Percentiles rank a stretch among this genome's conserved stretches.
These are phyloP conservation scores for Chymomyza amoena DNA, from an alignment of 2,888 invertebrate species.

Conservation along the genomic window DNA sequence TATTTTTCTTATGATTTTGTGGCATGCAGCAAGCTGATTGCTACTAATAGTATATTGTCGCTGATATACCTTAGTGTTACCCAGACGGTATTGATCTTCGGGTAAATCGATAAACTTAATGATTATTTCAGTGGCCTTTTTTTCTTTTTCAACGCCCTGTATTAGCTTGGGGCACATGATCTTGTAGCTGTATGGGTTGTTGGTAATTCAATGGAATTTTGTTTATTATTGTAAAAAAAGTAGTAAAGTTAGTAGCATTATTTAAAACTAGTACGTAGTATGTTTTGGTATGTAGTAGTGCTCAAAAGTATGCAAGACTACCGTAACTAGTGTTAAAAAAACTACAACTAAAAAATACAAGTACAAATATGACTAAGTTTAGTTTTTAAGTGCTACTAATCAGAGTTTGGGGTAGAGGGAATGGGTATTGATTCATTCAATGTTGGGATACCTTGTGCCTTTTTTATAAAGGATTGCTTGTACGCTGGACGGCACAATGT, in stretches of 20 bases:
- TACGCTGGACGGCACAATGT: neutral
- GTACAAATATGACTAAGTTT: neutral
- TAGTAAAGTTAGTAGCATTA: neutral
- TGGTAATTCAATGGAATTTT: slow-evolving; percentile 31
- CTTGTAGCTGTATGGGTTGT: slow-evolving; percentile 92
- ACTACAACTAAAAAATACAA: slow-evolving; percentile 4
- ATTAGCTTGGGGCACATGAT: slow-evolving; percentile 97
- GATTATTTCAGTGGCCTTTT: slow-evolving; percentile 90
- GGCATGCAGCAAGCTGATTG: neutral
- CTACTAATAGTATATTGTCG: slow-evolving; percentile 67
- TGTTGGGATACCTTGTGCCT: neutral
- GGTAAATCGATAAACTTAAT: slow-evolving; percentile 91
- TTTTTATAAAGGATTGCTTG: neutral
- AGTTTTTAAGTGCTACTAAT: neutral
- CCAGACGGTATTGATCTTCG: slow-evolving; percentile 95
- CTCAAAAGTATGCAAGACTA: neutral
- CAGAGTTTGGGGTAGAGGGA: neutral
- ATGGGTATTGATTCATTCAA: neutral
- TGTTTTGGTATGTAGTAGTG: neutral
- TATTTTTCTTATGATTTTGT: neutral
- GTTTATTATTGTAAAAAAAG: slow-evolving; percentile 12
- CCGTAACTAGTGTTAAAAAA: neutral
- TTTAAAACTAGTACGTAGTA: neutral
- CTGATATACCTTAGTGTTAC: slow-evolving; percentile 94
- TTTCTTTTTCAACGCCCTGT: slow-evolving; percentile 76